These are phyloP conservation scores for Agonopterix alstromeriana DNA, from an alignment of 2,888 invertebrate species.

Conservation along the genomic window DNA sequence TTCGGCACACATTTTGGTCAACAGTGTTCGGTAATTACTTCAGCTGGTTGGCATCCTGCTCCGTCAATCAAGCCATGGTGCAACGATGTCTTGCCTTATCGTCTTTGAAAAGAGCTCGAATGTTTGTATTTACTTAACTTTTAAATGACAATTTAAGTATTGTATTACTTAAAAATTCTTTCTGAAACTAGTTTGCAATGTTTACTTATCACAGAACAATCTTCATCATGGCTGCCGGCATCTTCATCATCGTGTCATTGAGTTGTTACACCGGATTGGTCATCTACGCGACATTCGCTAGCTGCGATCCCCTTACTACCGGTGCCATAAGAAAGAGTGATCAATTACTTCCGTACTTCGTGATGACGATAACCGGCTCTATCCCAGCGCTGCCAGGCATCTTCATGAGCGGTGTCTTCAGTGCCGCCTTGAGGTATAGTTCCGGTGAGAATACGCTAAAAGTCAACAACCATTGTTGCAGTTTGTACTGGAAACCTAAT, in stretches of 20 bases:
- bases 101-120: slow-evolving; percentile 81
- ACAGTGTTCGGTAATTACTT: slow-evolving; percentile 86
- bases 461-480: too few species aligned
- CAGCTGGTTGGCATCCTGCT: slow-evolving; percentile 87
- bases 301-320: slow-evolving; percentile 90
- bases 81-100: slow-evolving; percentile 89
- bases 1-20: slow-evolving; percentile 89
- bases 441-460: slow-evolving; percentile 4
- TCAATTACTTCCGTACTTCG: slow-evolving; percentile 87
- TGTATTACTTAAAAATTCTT: background rate
- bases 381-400: slow-evolving; percentile 89
- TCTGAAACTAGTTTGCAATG: background rate
- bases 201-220: slow-evolving; percentile 77
- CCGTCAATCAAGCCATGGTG: slow-evolving; percentile 92
- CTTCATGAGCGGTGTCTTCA: slow-evolving; percentile 91
- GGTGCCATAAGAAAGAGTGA: slow-evolving; percentile 82
- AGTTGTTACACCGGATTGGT: slow-evolving; percentile 91
- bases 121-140: slow-evolving; percentile 64
- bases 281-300: slow-evolving; percentile 89
- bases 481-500: background rate
- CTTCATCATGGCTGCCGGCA: slow-evolving; percentile 86
- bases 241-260: slow-evolving; percentile 83
- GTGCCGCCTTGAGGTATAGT: slow-evolving; percentile 87
- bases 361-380: slow-evolving; percentile 85
- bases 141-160: too few species aligned